Evolutionary conservation across 2,113 vertebrate species (phyloP).

Genomic region (Typhlomys cinereus): DNA sequence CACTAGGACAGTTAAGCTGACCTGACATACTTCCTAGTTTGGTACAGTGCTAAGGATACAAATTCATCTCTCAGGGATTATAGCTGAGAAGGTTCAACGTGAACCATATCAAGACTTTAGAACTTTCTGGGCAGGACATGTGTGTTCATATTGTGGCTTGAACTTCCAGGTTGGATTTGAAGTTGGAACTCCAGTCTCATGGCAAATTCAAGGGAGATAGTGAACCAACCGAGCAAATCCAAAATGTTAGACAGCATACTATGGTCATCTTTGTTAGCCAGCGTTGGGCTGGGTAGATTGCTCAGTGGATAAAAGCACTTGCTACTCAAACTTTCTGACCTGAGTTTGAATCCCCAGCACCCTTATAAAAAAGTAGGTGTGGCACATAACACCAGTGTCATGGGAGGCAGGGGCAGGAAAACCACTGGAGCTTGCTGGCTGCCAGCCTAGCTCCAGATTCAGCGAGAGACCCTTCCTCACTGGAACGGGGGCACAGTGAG

Average conservation of each 20-base stretch:
- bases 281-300: too few species aligned
- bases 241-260: not conserved
- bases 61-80: not conserved
- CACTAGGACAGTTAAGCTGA: not conserved
- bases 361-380: too few species aligned
- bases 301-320: too few species aligned
- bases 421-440: too few species aligned
- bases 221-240: not conserved
- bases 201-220: not conserved
- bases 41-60: not conserved
- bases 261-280: not conserved
- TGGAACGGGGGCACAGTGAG: too few species aligned
- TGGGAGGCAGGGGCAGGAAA: too few species aligned
- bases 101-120: slow-evolving; percentile 2
- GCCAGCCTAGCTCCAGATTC: too few species aligned
- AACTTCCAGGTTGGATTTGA: slow-evolving; percentile 66
- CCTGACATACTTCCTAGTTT: not conserved
- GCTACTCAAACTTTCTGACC: too few species aligned
- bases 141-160: slow-evolving; percentile 52
- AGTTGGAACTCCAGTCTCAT: slow-evolving; percentile 2
- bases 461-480: too few species aligned
- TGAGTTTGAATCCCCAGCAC: too few species aligned
- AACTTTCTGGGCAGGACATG: slow-evolving; percentile 43
- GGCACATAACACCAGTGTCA: too few species aligned
- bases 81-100: not conserved